Conservation (phyloP, 2,113 vertebrate genomes). For the Cyrtonyx montezumae region DNA sequence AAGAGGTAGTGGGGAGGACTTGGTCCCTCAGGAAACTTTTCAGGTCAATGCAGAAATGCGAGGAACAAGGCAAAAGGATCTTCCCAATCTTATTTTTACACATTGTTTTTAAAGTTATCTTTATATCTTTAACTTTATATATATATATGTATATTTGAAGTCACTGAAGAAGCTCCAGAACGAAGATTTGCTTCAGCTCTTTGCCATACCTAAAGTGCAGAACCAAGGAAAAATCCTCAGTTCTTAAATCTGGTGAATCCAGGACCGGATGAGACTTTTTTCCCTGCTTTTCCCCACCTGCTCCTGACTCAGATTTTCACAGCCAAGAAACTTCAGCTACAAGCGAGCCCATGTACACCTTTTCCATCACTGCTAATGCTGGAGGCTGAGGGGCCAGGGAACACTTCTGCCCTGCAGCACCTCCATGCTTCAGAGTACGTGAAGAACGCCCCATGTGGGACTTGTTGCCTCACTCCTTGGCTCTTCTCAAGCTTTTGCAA, state of each 20-base stretch:
- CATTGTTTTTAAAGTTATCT: neutral
- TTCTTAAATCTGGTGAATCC: neutral
- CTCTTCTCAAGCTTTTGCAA: neutral
- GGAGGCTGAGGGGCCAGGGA: neutral
- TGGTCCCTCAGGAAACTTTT: neutral
- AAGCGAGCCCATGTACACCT: neutral
- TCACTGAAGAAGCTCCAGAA: neutral
- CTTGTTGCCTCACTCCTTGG: neutral
- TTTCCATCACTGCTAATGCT: rapidly evolving
- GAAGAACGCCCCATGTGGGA: neutral
- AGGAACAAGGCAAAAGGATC: neutral
- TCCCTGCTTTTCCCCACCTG: neutral
- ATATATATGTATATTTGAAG: neutral
- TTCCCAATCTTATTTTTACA: neutral
- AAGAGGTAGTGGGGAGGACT: neutral
- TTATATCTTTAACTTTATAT: neutral
- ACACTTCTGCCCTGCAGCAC: neutral
- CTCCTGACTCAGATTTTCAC: rapidly evolving
- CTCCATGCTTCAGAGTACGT: rapidly evolving
- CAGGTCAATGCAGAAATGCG: neutral
- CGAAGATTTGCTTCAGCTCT: neutral
- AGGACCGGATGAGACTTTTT: neutral
- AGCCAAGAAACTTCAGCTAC: neutral
- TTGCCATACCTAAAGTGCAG: neutral
- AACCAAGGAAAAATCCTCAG: neutral